phyloP scores from a whole-genome alignment of 2,113 vertebrate species.

The Paradoxurus hermaphroditus region DNA sequence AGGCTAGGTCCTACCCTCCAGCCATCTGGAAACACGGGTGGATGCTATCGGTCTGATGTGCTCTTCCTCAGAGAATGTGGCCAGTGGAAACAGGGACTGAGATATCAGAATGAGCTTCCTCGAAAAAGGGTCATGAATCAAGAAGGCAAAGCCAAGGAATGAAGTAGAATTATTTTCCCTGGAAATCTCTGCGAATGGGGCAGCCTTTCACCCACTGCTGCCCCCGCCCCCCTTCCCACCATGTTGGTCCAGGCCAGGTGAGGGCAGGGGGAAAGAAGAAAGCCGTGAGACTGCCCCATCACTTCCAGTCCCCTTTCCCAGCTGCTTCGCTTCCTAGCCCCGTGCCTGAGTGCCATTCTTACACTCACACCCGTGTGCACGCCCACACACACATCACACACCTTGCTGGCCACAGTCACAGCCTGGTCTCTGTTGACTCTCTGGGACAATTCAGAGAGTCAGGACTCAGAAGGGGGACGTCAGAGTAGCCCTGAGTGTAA shows the following conservation, averaged over 20 bases:
- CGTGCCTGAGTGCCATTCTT: slow-evolving; percentile 35
- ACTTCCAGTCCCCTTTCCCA: not conserved
- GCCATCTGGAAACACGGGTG: not conserved
- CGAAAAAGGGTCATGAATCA: not conserved
- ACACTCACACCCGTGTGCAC: slow-evolving; percentile 35
- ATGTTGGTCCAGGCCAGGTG: not conserved
- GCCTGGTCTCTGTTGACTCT: slow-evolving; percentile 17
- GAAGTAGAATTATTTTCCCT: not conserved
- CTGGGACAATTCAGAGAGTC: not conserved
- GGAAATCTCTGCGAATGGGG: not conserved
- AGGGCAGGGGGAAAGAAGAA: not conserved
- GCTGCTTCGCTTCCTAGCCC: not conserved
- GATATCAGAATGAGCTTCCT: not conserved
- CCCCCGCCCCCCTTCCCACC: not conserved
- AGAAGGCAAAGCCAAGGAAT: not conserved
- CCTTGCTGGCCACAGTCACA: slow-evolving; percentile 45
- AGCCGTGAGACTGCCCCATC: not conserved
- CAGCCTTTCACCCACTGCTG: not conserved
- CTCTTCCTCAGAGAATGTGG: not conserved
- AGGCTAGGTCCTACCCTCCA: slow-evolving; percentile 1
- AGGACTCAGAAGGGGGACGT: slow-evolving; percentile 57
- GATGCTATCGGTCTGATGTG: not conserved
- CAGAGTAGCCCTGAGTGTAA: not conserved
- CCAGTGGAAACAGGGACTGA: not conserved
- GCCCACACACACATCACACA: slow-evolving; percentile 50